Conservation (phyloP, 2,113 vertebrate genomes). For the Emydocephalus ijimae region DNA sequence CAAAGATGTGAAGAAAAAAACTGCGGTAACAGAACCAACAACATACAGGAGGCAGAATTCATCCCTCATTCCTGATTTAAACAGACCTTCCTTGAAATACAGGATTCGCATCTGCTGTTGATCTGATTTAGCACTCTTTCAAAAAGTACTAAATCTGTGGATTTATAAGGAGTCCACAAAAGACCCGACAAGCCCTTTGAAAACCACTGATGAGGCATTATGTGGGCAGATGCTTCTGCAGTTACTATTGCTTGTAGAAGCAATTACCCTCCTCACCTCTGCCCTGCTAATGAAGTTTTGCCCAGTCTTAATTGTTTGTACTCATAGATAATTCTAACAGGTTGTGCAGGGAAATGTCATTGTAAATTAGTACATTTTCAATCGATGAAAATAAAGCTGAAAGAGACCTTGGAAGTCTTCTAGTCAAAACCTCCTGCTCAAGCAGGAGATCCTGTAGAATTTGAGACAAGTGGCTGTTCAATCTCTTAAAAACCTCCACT, state of each 20-base stretch:
- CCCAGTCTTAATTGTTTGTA: neutral
- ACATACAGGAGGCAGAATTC: neutral
- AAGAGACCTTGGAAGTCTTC: no score
- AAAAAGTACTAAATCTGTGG: neutral
- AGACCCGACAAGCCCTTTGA: neutral
- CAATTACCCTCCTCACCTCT: neutral
- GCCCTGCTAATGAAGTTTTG: neutral
- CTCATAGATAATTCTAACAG: neutral
- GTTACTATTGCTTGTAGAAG: neutral
- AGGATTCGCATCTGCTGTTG: neutral
- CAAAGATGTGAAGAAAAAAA: neutral
- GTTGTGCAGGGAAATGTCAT: neutral
- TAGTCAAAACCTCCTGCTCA: no score
- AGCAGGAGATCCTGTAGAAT: no score
- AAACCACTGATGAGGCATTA: neutral
- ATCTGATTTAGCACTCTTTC: neutral
- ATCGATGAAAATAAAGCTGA: no score
- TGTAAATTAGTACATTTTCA: neutral
- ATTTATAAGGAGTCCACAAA: neutral
- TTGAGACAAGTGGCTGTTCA: no score
- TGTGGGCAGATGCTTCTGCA: neutral
- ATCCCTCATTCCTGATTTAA: neutral
- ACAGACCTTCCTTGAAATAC: neutral
- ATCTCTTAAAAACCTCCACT: no score
- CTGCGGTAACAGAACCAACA: neutral